These are phyloP conservation scores for Xanthorhoe designata DNA, from an alignment of 2,888 invertebrate species.

Conservation along the genomic window DNA sequence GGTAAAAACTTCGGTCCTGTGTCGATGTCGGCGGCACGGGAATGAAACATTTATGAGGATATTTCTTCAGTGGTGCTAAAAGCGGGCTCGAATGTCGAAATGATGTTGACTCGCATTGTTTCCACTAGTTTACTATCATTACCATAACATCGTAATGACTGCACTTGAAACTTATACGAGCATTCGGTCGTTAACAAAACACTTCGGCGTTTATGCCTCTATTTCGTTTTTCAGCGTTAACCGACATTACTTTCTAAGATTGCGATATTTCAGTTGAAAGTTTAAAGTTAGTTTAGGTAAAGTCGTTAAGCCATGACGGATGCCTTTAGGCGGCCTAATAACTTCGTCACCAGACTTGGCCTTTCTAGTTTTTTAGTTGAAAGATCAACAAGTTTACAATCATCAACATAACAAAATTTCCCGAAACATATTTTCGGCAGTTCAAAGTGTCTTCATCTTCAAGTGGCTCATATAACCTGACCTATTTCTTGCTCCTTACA, in stretches of 20 bases:
- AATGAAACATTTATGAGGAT: conserved; percentile 60
- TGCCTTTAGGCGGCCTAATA: too few species aligned
- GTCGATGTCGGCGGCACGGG: conserved; percentile 39
- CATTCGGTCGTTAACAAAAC: conserved; percentile 26
- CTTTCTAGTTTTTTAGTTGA: too few species aligned
- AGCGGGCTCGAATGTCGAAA: conserved; percentile 46
- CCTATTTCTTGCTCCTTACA: conserved; percentile 44
- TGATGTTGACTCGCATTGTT: conserved; percentile 52
- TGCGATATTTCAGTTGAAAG: background rate
- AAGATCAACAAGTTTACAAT: too few species aligned
- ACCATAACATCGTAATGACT: conserved; percentile 44
- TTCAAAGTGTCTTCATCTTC: conserved; percentile 6
- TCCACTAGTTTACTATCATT: conserved; percentile 49
- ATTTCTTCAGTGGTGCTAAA: conserved; percentile 55
- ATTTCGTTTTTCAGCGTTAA: background rate
- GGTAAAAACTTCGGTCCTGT: conserved; percentile 19
- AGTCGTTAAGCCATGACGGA: too few species aligned
- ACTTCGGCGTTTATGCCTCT: conserved; percentile 15
- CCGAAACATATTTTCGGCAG: background rate
- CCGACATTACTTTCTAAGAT: background rate
- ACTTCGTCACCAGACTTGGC: too few species aligned
- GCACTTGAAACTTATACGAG: conserved; percentile 27
- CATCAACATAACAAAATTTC: background rate
- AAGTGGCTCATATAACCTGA: conserved; percentile 35
- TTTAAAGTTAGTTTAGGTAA: background rate